Percentiles rank a stretch among this genome's conserved stretches.
Evolutionary conservation across 2,888 invertebrate species (phyloP).

Genomic region (Acleris sparsana): DNA sequence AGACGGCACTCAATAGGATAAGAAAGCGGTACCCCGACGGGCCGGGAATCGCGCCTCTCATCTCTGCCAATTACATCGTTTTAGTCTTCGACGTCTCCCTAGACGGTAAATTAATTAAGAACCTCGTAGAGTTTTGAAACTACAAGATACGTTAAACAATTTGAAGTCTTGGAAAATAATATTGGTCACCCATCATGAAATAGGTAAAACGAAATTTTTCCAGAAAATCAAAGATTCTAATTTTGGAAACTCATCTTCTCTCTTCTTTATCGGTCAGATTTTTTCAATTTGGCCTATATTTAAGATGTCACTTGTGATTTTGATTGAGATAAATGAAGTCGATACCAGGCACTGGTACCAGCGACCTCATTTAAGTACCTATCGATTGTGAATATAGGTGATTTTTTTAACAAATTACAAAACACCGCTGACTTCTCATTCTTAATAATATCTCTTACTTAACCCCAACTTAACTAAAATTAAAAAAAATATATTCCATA

Average conservation of each 20-base stretch:
- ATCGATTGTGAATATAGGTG: not conserved
- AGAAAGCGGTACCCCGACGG: slow-evolving; percentile 28
- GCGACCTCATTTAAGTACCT: not conserved
- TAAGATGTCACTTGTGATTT: too few species aligned
- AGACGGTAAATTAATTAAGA: slow-evolving; percentile 43
- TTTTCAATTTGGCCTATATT: too few species aligned
- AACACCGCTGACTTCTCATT: too few species aligned
- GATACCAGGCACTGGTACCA: too few species aligned
- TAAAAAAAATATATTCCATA: too few species aligned
- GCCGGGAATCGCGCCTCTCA: slow-evolving; percentile 40
- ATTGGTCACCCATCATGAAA: not conserved
- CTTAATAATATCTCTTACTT: too few species aligned
- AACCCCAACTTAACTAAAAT: too few species aligned
- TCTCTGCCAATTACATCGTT: slow-evolving; percentile 49
- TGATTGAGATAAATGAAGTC: too few species aligned
- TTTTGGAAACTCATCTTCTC: too few species aligned
- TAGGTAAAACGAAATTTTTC: too few species aligned
- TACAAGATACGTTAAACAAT: not conserved
- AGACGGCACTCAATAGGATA: slow-evolving; percentile 10
- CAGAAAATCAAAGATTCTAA: too few species aligned
- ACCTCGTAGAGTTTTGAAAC: slow-evolving; percentile 33
- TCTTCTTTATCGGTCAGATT: too few species aligned
- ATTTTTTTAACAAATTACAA: not conserved
- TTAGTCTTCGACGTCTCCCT: slow-evolving; percentile 40
- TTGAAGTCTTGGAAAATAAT: not conserved